These are phyloP conservation scores for Emydura subglobosa DNA, from an alignment of 2,113 vertebrate genomes.

Conservation along the genomic window DNA sequence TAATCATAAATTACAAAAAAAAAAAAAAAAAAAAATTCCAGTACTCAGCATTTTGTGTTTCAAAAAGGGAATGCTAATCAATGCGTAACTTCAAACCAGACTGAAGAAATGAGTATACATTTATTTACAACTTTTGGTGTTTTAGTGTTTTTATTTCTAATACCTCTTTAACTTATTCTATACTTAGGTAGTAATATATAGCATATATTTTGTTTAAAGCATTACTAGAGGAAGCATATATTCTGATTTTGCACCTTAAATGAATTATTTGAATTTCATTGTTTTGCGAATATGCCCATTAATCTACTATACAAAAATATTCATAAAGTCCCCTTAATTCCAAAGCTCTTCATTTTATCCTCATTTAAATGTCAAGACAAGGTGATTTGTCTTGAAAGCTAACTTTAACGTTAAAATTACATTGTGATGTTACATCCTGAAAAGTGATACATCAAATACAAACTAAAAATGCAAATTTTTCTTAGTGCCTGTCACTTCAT, in stretches of 20 bases:
- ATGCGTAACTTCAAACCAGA: not conserved
- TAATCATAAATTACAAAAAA: not conserved
- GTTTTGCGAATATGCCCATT: constrained; percentile 15
- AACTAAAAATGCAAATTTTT: not conserved
- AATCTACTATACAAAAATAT: constrained; percentile 25
- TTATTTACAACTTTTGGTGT: not conserved
- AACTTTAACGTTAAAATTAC: constrained; percentile 12
- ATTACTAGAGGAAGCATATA: not conserved
- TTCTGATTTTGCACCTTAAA: not conserved
- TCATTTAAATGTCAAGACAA: constrained; percentile 16
- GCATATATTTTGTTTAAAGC: not conserved
- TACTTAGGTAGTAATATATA: not conserved
- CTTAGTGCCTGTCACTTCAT: constrained; percentile 36
- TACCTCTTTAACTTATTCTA: not conserved
- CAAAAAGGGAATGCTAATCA: not conserved
- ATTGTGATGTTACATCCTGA: not conserved
- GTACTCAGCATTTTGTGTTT: not conserved
- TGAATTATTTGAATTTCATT: not conserved
- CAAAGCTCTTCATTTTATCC: not conserved
- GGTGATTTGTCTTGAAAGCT: constrained; percentile 36
- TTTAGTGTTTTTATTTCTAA: not conserved
- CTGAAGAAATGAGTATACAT: not conserved
- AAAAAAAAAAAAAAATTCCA: not conserved
- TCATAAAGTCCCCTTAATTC: constrained; percentile 32
- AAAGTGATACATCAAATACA: constrained; percentile 38